phyloP scores from a whole-genome alignment of 2,113 vertebrate species.

The Gnathonemus longibarbis region DNA sequence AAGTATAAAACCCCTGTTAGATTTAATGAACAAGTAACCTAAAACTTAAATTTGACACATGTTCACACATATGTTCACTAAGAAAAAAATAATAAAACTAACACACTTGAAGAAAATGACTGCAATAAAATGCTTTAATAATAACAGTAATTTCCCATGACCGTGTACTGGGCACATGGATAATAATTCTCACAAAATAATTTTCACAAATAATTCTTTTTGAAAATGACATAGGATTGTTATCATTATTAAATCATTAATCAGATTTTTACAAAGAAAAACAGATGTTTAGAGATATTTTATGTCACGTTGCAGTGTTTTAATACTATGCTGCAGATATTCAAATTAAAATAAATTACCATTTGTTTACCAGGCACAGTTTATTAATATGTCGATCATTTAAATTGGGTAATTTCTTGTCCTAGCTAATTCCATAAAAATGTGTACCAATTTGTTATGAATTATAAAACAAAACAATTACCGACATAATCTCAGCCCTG shows the following conservation, averaged over 20 bases:
- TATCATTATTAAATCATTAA: neutral
- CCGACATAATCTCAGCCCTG: neutral
- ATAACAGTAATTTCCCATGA: neutral
- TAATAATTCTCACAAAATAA: neutral
- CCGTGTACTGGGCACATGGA: neutral
- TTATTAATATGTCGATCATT: neutral
- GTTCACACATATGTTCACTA: neutral
- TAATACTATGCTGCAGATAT: neutral
- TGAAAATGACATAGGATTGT: neutral
- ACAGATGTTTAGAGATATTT: neutral
- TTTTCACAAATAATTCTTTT: neutral
- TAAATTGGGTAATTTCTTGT: neutral
- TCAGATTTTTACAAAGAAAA: neutral
- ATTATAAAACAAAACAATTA: slow-evolving; percentile 21
- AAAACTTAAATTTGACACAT: neutral
- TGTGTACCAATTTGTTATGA: neutral
- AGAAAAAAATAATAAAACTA: neutral
- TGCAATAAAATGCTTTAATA: neutral
- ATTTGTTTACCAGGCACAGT: neutral
- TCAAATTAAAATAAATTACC: neutral
- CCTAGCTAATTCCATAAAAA: neutral
- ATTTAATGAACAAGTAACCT: neutral
- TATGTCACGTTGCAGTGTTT: neutral
- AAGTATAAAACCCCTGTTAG: neutral
- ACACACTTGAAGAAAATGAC: neutral